phyloP scores from a whole-genome alignment of 37 sponge, comb jelly and placozoan genomes.

The Oopsacas minuta region DNA sequence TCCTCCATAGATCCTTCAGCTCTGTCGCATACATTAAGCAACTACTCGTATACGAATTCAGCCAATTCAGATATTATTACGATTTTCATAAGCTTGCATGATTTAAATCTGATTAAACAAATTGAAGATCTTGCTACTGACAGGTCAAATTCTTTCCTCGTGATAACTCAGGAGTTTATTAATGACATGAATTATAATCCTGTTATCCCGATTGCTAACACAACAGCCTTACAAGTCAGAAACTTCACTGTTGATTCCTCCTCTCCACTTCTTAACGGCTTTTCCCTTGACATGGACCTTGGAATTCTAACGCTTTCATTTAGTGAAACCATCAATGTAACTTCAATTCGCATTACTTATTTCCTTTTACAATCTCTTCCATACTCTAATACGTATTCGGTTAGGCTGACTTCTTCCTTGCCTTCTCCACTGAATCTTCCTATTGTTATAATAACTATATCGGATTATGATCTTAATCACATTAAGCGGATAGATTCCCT shows the following conservation, averaged over 20 bases:
- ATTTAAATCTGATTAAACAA: background rate
- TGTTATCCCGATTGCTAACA: slow-evolving; percentile 38
- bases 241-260: slow-evolving; percentile 34
- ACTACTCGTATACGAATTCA: background rate
- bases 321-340: slow-evolving; percentile 18
- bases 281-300: background rate
- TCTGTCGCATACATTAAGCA: background rate
- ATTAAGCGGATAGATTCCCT: slow-evolving; percentile 40
- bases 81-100: background rate
- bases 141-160: background rate
- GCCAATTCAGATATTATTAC: background rate
- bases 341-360: background rate
- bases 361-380: background rate
- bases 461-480: slow-evolving; percentile 40
- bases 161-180: slow-evolving; percentile 33
- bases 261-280: slow-evolving; percentile 26
- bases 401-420: background rate
- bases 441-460: slow-evolving; percentile 35
- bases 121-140: slow-evolving; percentile 11
- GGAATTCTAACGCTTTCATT: background rate
- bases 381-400: background rate
- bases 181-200: slow-evolving; percentile 65
- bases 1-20: background rate
- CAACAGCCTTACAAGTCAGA: slow-evolving; percentile 30
- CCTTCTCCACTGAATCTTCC: background rate